Evolutionary conservation across 1,140 invertebrate genomes (phyloP), one percentile per base, ranked within the genome.

Genomic region (Dendrolimus kikuchii): DNA sequence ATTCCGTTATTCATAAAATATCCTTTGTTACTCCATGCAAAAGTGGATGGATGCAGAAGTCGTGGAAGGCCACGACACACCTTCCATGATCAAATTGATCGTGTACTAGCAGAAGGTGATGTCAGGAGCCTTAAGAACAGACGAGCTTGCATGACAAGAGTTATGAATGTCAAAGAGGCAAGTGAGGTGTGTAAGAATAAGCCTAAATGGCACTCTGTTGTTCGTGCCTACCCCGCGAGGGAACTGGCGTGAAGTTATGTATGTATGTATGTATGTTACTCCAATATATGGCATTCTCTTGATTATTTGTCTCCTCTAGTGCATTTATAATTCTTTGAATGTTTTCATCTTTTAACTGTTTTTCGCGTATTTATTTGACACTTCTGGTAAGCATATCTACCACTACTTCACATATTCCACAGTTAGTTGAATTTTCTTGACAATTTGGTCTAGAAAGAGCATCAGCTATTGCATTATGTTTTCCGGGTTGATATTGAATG

Each of bases 381-480:
- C 10, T 41, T 23, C 42, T 51, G 41, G 36, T 50, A 36, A 67
- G 66, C 23, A 72, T 45, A 52, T 71, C 63, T 8, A 74, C 48
- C n/a, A 37, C 46, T 8, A 68, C 40, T 3, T n/a, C 40, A 40
- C 64, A 70, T 4, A 71, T 42, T 23, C 41, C 57, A 62, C 64
- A 74, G 7, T 23, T n/a, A 38, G 23, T 38, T 7, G n/a, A 7
- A 8, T 49, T 45, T 38, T 55, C 46, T 38, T 50, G 46, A 37
- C 54, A 68, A 1, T 40, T 5, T 9, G 74, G 76, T 36, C 70
- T 55, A 4, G 66, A 70, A 8, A 77, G 49, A 0, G 62, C 46
- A 49, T 81, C 71, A 6, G 76, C 74, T 5, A 79, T 59, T 1
- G 67, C 63, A 60, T 79, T 81, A 2, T 51, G 50, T 48, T 49